Conservation (phyloP, 92 coral and sea anemone genomes). For the Actinernus sp. region DNA sequence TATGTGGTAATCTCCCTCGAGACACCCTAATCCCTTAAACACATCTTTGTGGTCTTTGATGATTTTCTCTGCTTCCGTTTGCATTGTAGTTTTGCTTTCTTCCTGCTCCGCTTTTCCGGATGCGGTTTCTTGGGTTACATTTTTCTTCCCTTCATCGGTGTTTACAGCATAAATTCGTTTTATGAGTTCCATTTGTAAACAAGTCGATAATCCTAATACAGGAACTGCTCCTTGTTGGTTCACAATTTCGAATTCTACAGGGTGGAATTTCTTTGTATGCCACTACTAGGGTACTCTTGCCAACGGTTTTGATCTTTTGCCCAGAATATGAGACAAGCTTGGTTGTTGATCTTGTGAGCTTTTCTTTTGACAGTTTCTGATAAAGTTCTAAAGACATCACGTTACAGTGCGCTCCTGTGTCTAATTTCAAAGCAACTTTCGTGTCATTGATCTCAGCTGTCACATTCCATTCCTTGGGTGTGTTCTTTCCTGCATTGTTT, state of each 20-base stretch:
- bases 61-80: constrained; percentile 1
- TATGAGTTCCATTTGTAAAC: constrained; percentile 35
- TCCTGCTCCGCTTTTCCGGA: neutral
- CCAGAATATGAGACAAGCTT: constrained; percentile 58
- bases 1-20: constrained; percentile 37
- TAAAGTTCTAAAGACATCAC: constrained; percentile 26
- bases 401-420: constrained; percentile 52
- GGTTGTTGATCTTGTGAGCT: constrained; percentile 12
- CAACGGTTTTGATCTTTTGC: constrained; percentile 25
- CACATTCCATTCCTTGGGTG: neutral
- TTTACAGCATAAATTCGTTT: constrained; percentile 31
- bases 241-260: constrained; percentile 49
- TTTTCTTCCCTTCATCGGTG: constrained; percentile 1
- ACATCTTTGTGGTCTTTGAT: constrained; percentile 10
- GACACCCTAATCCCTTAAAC: constrained; percentile 6
- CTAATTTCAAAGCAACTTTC: constrained; percentile 24
- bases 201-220: constrained; percentile 37
- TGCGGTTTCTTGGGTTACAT: neutral
- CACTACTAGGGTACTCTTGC: constrained; percentile 28
- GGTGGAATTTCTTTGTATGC: constrained; percentile 24
- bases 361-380: constrained; percentile 26
- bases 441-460: neutral
- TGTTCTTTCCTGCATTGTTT: neutral
- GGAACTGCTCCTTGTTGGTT: constrained; percentile 44
- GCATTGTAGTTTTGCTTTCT: neutral